A percentile compares a stretch with the other conserved stretches of the same genome.
phyloP scores from a whole-genome alignment of 2,888 invertebrate genomes.

The Hofmannophila pseudospretella region DNA sequence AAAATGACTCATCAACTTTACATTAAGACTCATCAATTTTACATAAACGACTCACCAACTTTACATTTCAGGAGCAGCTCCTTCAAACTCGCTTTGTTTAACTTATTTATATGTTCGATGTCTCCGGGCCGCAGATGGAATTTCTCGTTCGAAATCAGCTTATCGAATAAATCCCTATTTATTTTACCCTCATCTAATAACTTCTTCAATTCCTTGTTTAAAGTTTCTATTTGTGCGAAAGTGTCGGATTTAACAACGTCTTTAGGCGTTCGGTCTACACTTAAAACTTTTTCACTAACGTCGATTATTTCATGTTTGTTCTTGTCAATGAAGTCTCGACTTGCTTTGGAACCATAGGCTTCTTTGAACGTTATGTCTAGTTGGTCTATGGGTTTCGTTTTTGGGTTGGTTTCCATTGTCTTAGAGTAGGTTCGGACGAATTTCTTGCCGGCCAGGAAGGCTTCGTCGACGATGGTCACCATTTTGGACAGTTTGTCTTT shows the following conservation, averaged over 20 bases:
- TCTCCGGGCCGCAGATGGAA: slow-evolving; percentile 66
- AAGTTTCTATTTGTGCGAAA: slow-evolving; percentile 27
- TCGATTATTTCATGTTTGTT: slow-evolving; percentile 23
- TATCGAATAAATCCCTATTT: slow-evolving; percentile 52
- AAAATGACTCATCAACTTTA: too few relatives aligned
- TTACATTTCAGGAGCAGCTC: slow-evolving; percentile 52
- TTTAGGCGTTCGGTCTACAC: slow-evolving; percentile 32
- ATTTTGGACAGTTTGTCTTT: slow-evolving; percentile 91
- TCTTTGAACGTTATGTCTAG: slow-evolving; percentile 53
- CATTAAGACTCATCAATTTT: too few relatives aligned
- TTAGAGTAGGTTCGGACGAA: slow-evolving; percentile 81
- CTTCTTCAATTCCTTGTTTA: slow-evolving; percentile 44
- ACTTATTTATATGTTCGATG: slow-evolving; percentile 66
- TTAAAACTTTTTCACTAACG: slow-evolving; percentile 31
- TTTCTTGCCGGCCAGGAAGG: slow-evolving; percentile 84
- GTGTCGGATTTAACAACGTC: slow-evolving; percentile 21
- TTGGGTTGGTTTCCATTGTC: slow-evolving; percentile 20
- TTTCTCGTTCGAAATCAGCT: slow-evolving; percentile 59
- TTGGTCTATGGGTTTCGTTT: slow-evolving; percentile 22
- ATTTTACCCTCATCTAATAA: slow-evolving; percentile 60
- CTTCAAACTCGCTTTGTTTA: slow-evolving; percentile 49
- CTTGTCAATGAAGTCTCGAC: background rate
- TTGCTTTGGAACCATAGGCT: slow-evolving; percentile 18
- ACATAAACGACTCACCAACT: slow-evolving; percentile 48
- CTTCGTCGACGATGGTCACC: slow-evolving; percentile 88